Evolutionary conservation across 2,113 vertebrate species (phyloP).

Genomic region (Hiodon tergisus): DNA sequence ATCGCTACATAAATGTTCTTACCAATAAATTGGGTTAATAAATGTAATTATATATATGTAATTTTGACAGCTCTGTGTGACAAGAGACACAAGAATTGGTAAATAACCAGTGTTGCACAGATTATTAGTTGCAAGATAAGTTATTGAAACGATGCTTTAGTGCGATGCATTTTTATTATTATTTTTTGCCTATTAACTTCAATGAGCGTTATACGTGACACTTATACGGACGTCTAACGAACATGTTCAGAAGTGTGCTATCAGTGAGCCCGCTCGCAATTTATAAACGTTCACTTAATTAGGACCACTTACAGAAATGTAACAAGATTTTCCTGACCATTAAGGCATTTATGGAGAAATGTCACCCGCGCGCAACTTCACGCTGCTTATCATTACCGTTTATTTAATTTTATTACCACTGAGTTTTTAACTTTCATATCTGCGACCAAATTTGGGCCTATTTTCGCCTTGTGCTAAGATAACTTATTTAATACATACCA

Average conservation of each 20-base stretch:
- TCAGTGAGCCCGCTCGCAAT: background rate
- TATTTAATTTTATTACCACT: background rate
- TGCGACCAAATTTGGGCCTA: no score
- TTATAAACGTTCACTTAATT: slow-evolving; percentile 25
- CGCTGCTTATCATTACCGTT: background rate
- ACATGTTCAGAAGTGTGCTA: slow-evolving; percentile 1
- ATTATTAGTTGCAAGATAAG: no score
- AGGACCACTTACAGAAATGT: slow-evolving; percentile 20
- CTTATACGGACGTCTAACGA: background rate
- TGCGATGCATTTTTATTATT: no score
- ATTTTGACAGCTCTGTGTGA: background rate
- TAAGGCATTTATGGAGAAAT: slow-evolving; percentile 10
- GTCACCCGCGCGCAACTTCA: background rate
- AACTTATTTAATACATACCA: no score
- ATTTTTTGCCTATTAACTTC: slow-evolving; percentile 6
- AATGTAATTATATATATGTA: no score
- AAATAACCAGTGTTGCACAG: no score
- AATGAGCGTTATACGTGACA: slow-evolving; percentile 1
- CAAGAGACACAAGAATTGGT: no score
- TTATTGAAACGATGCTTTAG: no score
- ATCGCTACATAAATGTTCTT: slow-evolving; percentile 23
- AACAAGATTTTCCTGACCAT: slow-evolving; percentile 13
- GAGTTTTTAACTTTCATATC: no score
- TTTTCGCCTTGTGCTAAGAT: no score
- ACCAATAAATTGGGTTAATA: slow-evolving; percentile 40